phyloP scores from a whole-genome alignment of 2,888 invertebrate species.

The Agriotes lineatus region DNA sequence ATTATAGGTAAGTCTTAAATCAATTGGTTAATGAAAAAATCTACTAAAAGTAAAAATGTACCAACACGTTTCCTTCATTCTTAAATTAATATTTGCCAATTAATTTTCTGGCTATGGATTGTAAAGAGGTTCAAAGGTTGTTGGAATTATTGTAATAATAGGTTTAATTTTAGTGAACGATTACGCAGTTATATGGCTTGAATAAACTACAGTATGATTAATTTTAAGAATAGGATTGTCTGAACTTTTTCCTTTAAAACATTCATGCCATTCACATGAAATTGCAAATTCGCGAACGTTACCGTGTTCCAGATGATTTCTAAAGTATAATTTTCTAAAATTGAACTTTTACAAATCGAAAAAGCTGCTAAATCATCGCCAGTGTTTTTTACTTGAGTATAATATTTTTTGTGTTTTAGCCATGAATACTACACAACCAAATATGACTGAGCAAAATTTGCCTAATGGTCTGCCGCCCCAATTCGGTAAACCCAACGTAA shows the following conservation, averaged over 20 bases:
- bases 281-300: too few relatives aligned
- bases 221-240: too few relatives aligned
- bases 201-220: too few relatives aligned
- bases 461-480: slow-evolving; percentile 58
- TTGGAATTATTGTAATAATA: slow-evolving; percentile 22
- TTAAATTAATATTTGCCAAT: slow-evolving; percentile 15
- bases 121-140: slow-evolving; percentile 51
- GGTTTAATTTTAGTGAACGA: too few relatives aligned
- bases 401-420: background rate
- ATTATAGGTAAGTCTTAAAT: slow-evolving; percentile 15
- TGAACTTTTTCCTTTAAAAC: too few relatives aligned
- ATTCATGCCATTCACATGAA: too few relatives aligned
- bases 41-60: background rate
- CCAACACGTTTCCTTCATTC: background rate
- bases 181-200: too few relatives aligned
- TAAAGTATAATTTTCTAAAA: too few relatives aligned
- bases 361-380: too few relatives aligned
- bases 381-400: too few relatives aligned
- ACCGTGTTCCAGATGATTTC: too few relatives aligned
- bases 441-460: slow-evolving; percentile 51
- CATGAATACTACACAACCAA: slow-evolving; percentile 15
- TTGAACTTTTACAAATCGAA: too few relatives aligned
- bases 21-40: background rate
- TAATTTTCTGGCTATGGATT: slow-evolving; percentile 20
- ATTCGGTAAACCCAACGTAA: slow-evolving; percentile 38